Evolutionary conservation across 2,888 invertebrate genomes (phyloP), one percentile per base, ranked within the genome.

Genomic region (Erpobdella octoculata): DNA sequence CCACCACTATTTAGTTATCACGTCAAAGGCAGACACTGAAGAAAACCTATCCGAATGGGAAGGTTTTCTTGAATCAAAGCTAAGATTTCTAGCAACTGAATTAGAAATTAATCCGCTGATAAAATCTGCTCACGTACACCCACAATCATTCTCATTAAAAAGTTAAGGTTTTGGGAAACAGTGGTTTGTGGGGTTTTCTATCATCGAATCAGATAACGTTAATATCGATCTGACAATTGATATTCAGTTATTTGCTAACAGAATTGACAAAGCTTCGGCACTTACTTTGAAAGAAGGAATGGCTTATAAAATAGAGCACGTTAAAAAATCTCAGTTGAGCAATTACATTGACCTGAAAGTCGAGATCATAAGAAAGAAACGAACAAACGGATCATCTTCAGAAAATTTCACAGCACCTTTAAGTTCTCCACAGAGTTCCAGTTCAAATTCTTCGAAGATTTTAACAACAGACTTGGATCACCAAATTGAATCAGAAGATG

Each of bases 181-280:
- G 89, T 99, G 98, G 98, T 97, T 97, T 84, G 93, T 99, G 79
- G 98, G 98, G 0, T 86, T 98, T 68, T 89, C 91, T 75, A 94
- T 98, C 82, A 89, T 78, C 78, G 92, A 92, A 85, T 88, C 89
- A n/a, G 89, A 90, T 2, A 58, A 58, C 31, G 86, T 92, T 66
- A 94, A 94, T 80, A 89, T 98, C 70, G 93, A 97, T 85, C 87
- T 97, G 73, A 96, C 96, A 0, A 89, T 89, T 77, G 95, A 94
- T 81, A 96, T 97, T 76, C 89, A 90, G 78, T 88, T 88, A 67
- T 97, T 97, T 84, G 92, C 91, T 0, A 90, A 93, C 79, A 88
- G 90, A 37, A 93, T 62, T n/a, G n/a, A 35, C 35, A 6, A 8
- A 6, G 31, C 62, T 28, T 18, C 35, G 6, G 87, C 89, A 86